Evolutionary conservation across 2,888 invertebrate species (phyloP).

Genomic region (Eulithis testata): DNA sequence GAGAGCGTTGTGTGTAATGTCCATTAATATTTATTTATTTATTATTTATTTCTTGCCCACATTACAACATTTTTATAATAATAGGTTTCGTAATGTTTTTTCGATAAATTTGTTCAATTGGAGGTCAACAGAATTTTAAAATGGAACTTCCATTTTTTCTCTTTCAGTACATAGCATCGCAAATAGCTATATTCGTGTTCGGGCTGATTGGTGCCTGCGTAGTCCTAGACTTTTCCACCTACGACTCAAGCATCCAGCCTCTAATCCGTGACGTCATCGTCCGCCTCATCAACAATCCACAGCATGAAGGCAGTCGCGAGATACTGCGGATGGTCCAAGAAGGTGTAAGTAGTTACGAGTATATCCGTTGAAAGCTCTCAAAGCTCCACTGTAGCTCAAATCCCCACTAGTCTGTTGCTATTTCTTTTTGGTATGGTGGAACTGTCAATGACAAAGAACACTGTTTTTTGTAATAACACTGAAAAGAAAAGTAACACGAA

Average conservation of each 20-base stretch:
- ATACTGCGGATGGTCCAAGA: constrained; percentile 93
- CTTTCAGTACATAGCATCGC: constrained; percentile 89
- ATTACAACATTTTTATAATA: no score
- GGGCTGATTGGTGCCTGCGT: constrained; percentile 90
- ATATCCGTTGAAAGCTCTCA: neutral
- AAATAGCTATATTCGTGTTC: constrained; percentile 88
- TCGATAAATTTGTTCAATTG: no score
- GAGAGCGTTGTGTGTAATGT: no score
- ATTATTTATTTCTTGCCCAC: no score
- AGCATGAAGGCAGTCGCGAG: constrained; percentile 87
- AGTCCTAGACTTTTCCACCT: constrained; percentile 91
- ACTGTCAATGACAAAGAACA: no score
- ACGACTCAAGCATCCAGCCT: constrained; percentile 92
- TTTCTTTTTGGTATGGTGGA: no score
- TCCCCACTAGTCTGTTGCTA: no score
- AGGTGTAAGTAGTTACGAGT: constrained; percentile 85
- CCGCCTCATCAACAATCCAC: constrained; percentile 90
- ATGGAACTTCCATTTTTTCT: neutral
- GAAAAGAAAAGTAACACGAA: no score
- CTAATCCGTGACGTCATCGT: constrained; percentile 88
- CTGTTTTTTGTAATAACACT: no score
- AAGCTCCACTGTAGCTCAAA: no score
- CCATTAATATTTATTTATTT: no score
- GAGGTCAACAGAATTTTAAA: neutral
- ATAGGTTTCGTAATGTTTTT: no score